phyloP scores from a whole-genome alignment of 2,797 vertebrate species.

The Decapterus maruadsi region DNA sequence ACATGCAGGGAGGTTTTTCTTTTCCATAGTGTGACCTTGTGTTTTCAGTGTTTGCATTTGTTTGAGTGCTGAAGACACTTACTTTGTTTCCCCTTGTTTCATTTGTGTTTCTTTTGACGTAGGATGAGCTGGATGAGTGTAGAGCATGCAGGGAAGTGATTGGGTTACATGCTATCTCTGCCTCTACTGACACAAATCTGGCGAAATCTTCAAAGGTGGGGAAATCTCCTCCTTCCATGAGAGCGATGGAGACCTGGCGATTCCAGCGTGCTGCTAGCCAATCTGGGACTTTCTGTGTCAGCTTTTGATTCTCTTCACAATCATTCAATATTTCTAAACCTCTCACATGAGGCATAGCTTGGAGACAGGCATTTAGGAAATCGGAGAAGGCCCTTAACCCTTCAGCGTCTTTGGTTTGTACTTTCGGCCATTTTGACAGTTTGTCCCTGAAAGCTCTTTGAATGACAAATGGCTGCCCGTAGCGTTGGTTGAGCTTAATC shows the following conservation, averaged over 20 bases:
- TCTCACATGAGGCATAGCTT: conserved; percentile 35
- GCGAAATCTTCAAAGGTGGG: conserved; percentile 12
- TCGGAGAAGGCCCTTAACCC: conserved; percentile 35
- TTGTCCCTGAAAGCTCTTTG: conserved; percentile 48
- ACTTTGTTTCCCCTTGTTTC: background rate
- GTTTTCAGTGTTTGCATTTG: background rate
- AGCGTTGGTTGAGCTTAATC: conserved; percentile 30
- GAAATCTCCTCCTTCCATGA: conserved; percentile 16
- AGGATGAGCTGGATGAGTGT: background rate
- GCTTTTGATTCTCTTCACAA: conserved; percentile 43
- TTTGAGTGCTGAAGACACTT: conserved; percentile 14
- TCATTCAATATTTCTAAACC: conserved; percentile 30
- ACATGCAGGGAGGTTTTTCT: no score
- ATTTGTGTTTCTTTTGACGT: background rate
- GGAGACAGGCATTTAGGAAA: conserved; percentile 33
- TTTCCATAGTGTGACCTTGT: no score
- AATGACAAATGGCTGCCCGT: conserved; percentile 32
- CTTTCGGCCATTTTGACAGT: conserved; percentile 48
- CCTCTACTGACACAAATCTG: conserved; percentile 18
- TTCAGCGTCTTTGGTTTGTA: conserved; percentile 22
- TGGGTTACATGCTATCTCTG: conserved; percentile 34
- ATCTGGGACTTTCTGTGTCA: conserved; percentile 32
- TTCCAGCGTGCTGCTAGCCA: conserved; percentile 23
- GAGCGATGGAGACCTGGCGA: background rate
- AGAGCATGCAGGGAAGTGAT: conserved; percentile 17